These are phyloP conservation scores for Magallana ariakensis DNA, from an alignment of 1,140 invertebrate species.

Conservation along the genomic window DNA sequence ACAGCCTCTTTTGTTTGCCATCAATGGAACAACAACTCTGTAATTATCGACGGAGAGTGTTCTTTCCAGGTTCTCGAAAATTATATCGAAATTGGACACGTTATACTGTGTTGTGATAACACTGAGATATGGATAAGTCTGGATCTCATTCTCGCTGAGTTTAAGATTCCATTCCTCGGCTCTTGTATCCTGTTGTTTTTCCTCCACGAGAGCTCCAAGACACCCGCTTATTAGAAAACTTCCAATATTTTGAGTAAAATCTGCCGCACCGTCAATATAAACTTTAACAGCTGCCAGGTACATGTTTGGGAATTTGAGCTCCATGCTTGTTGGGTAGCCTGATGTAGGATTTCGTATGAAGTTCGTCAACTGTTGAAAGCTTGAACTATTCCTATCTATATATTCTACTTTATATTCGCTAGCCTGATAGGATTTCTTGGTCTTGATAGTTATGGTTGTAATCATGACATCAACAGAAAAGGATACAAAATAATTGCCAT, in stretches of 20 bases:
- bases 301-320: background rate
- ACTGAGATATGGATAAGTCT: slow-evolving; percentile 16
- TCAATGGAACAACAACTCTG: background rate
- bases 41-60: background rate
- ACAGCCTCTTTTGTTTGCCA: background rate
- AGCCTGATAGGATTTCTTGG: background rate
- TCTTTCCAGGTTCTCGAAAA: slow-evolving; percentile 12
- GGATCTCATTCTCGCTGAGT: slow-evolving; percentile 7
- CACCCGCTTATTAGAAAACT: background rate
- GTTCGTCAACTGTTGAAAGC: background rate
- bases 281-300: background rate
- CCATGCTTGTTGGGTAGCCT: background rate
- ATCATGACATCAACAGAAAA: background rate
- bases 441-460: no score
- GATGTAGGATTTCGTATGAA: background rate
- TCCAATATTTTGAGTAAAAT: background rate
- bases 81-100: background rate
- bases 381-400: background rate
- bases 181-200: background rate
- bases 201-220: background rate
- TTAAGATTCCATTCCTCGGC: background rate
- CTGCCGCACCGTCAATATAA: background rate
- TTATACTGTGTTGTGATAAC: slow-evolving; percentile 12
- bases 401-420: background rate
- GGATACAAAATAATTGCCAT: background rate